phyloP scores from a whole-genome alignment of 2,888 invertebrate genomes.

The Drosophila birchii region DNA sequence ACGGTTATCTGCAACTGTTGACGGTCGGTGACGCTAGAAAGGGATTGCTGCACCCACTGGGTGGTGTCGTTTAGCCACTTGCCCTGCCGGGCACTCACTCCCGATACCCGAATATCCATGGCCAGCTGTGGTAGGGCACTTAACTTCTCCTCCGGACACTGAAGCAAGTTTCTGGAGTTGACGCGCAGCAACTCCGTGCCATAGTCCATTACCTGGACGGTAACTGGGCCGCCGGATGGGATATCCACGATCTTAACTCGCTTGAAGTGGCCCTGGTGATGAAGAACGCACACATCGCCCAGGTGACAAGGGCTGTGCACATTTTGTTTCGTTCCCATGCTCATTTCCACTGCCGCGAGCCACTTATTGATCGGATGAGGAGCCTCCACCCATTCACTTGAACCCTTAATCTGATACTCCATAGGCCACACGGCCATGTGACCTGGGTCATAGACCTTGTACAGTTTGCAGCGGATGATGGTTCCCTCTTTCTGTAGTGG shows the following conservation, averaged over 20 bases:
- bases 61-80: constrained; percentile 23
- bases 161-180: constrained; percentile 20
- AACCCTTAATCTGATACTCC: constrained; percentile 18
- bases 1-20: constrained; percentile 51
- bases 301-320: background rate
- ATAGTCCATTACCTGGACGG: constrained; percentile 58
- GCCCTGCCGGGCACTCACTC: constrained; percentile 27
- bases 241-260: constrained; percentile 57
- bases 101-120: constrained; percentile 50
- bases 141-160: constrained; percentile 40
- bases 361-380: background rate
- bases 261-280: constrained; percentile 4
- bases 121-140: constrained; percentile 34
- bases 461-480: constrained; percentile 43
- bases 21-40: constrained; percentile 20
- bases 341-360: constrained; percentile 32
- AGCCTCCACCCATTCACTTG: constrained; percentile 35
- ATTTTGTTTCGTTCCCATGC: constrained; percentile 16
- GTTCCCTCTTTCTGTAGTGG: constrained; percentile 11
- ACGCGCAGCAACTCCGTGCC: constrained; percentile 38
- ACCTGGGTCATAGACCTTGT: constrained; percentile 33
- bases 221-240: background rate
- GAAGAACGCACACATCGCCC: constrained; percentile 52
- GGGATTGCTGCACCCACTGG: constrained; percentile 20
- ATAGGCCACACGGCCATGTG: constrained; percentile 48